A percentile compares a stretch with the other conserved stretches of the same genome.
These are phyloP conservation scores for Drosophila nebulosa DNA, from an alignment of 1,140 invertebrate species.

Conservation along the genomic window DNA sequence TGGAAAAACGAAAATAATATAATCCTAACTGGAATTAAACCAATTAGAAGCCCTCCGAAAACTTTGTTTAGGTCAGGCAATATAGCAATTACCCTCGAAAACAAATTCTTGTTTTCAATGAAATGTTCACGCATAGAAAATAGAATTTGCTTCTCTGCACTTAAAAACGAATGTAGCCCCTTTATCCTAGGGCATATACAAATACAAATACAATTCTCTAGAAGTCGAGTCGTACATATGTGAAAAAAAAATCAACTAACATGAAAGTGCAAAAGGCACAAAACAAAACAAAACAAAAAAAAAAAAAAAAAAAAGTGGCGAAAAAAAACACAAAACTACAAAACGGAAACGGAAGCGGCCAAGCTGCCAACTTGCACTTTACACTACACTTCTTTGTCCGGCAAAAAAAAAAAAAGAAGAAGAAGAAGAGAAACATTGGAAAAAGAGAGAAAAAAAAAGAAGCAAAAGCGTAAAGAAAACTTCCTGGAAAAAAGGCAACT, in stretches of 20 bases:
- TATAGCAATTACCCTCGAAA: no score
- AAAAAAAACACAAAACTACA: conserved; percentile 18
- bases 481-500: background rate
- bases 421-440: background rate
- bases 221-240: background rate
- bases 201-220: background rate
- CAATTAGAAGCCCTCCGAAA: no score
- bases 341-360: conserved; percentile 57
- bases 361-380: conserved; percentile 60
- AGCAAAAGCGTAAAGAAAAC: background rate
- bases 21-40: no score
- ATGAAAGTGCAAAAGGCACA: background rate
- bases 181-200: background rate
- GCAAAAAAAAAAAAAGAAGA: background rate
- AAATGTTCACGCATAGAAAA: no score
- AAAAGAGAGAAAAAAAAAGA: background rate
- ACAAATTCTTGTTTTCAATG: no score
- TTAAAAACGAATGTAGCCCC: background rate
- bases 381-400: conserved; percentile 42
- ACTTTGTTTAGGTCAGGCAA: no score
- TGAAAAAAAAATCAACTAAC: background rate
- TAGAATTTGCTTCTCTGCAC: no score
- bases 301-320: no score
- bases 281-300: conserved; percentile 16
- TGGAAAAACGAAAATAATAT: no score